phyloP scores from a whole-genome alignment of 2,113 vertebrate species.

The Heterocephalus glaber region DNA sequence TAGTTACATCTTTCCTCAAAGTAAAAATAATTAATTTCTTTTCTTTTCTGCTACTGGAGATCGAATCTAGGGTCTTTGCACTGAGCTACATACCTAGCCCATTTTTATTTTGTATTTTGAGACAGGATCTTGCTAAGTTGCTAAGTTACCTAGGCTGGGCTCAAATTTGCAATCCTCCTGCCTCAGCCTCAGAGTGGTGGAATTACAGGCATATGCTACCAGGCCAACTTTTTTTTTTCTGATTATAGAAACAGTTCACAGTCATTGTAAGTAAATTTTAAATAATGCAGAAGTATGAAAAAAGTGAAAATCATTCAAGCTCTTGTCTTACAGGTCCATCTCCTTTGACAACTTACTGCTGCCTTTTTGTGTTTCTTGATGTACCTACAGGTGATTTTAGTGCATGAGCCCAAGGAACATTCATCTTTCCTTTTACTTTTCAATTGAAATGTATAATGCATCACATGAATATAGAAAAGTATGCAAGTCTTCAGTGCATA shows the following conservation, averaged over 20 bases:
- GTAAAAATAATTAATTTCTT: neutral
- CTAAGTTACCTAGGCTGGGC: neutral
- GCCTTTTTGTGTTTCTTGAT: neutral
- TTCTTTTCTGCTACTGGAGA: neutral
- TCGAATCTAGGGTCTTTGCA: neutral
- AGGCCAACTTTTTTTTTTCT: neutral
- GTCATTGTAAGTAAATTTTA: constrained; percentile 21
- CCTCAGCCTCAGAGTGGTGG: neutral
- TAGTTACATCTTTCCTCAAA: neutral
- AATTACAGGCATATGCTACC: neutral
- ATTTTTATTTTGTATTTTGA: neutral
- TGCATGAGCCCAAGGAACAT: neutral
- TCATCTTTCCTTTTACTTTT: neutral
- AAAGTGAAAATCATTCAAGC: neutral
- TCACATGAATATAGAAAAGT: neutral
- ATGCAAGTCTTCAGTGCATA: neutral
- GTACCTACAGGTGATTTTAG: neutral
- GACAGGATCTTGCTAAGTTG: neutral
- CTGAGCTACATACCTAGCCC: neutral
- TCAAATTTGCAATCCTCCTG: neutral
- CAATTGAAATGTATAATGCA: neutral
- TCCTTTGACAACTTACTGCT: neutral
- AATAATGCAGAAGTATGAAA: neutral
- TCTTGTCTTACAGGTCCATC: neutral
- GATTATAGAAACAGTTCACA: neutral